Base-by-base conservation (phyloP, 2,797 vertebrate genomes). In the Capromys pilorides region DNA sequence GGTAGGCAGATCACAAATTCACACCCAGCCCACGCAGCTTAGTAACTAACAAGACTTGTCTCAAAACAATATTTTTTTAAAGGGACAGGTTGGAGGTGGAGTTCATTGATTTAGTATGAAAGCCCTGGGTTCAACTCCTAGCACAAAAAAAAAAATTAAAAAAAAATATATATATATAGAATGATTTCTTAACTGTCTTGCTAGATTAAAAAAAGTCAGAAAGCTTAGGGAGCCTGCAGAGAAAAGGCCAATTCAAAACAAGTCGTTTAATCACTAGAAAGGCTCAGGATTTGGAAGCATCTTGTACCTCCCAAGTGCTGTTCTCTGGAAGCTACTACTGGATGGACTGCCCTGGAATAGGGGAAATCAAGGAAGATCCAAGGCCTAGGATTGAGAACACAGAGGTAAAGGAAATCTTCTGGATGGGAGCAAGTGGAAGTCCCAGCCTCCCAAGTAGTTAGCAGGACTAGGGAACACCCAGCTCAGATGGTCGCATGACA, bases 321-420 rank as follows among this genome's bases (percentile, higher is more conserved):
- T 83, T 95, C 41, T 93, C 86, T 79, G 82, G 67, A 93, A 94
- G 31, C 33, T 90, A 31, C 66, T 45, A 73, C 39, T 91, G 71
- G 71, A 45, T 81, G n/a, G 19, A 75, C 33, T 66, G 19, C 45
- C 84, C 33, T 59, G 78, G 82, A 84, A 84, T 16, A 77, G 28
- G 54, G n/a, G 28, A 90, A 49, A 80, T 31, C 33, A 39, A 83
- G 36, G 77, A 86, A 86, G 54, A 89, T 82, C 41, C 51, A 94
- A 61, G 59, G 21, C 6, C 2, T 64, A 62, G 5, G 24, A 18
- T 4, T 88, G 86, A 92, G 64, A 49, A 90, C 81, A 71, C 9
- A 57, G 19, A 59, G 19, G 11, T 28, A 51, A 91, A 83, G 31
- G 41, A 88, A 77, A 69, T 77, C 84, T 77, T 45, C n/a, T 85